Evolutionary conservation across 2,797 vertebrate species (phyloP), one percentile per base, ranked within the genome.

Genomic region (Cyprinodon diabolis): DNA sequence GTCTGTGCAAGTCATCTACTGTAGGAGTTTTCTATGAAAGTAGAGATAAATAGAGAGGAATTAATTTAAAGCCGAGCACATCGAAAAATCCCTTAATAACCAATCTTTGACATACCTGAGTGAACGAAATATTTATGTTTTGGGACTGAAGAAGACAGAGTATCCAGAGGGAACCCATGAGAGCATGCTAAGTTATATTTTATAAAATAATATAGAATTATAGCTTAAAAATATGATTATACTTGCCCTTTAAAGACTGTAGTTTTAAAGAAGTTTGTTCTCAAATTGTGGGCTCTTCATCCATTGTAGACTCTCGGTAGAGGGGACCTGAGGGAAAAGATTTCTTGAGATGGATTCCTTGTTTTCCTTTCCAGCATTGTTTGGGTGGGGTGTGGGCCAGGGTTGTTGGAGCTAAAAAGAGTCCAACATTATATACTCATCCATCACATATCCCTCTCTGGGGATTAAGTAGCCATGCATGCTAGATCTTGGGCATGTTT

Each of bases 401-500:
- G 65, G 66, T 40, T 72, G 70, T 12, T 54, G 76, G 68, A 81
- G 77, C 70, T 1, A 1, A 60, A 7, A 62, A 56, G 49, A 55
- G 63, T 74, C 54, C 63, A 23, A 13, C 79, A 55, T 84, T 81
- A 66, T 80, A 70, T 79, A 66, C 47, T 89, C 86, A 85, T 90
- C 76, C 71, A 76, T 81, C 69, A 81, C 77, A 81, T 85, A 65
- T 82, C 66, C 80, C 82, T 90, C 69, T 84, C 77, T 76, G 75
- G 87, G 86, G 84, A 84, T 76, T 84, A 77, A 76, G 73, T 83
- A 75, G 84, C 82, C 83, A 78, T 87, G 86, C 81, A 84, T 92
- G 87, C 79, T 79, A 87, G 84, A 91, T 83, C 72, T 87, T 90
- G 87, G 88, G 87, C 85, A 89, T 91, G 91, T 90, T 90, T 90